Evolutionary conservation across 1,140 invertebrate species (phyloP).

Genomic region (Andrena cerasifolii): DNA sequence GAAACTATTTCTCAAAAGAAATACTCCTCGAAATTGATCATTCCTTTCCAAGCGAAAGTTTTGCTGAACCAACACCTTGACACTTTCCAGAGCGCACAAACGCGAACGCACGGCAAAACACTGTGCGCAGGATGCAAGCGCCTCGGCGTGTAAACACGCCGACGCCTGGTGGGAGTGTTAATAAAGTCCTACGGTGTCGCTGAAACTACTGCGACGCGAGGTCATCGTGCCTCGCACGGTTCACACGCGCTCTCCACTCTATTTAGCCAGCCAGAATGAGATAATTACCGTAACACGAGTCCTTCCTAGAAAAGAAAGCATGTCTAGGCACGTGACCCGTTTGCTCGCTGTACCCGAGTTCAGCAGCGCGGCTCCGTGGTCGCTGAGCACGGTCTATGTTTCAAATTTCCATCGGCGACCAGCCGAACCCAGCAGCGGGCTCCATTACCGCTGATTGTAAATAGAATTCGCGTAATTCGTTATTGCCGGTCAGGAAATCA

Average conservation of each 20-base stretch:
- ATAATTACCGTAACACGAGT: constrained; percentile 63
- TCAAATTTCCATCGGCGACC: neutral
- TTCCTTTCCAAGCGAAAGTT: too few relatives aligned
- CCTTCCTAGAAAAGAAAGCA: constrained; percentile 51
- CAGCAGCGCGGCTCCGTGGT: neutral
- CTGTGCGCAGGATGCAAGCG: too few relatives aligned
- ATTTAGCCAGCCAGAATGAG: constrained; percentile 56
- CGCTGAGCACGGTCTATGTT: neutral
- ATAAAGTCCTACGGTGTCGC: neutral
- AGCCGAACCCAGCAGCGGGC: neutral
- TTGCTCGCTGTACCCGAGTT: neutral
- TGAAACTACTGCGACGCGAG: constrained; percentile 2
- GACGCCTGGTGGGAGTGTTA: neutral
- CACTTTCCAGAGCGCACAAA: too few relatives aligned
- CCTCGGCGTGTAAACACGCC: too few relatives aligned
- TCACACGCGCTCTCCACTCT: constrained; percentile 55
- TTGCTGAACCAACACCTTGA: too few relatives aligned
- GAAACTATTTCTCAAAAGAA: too few relatives aligned
- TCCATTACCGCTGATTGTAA: neutral
- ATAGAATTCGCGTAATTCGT: constrained; percentile 53
- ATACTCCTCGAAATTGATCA: too few relatives aligned
- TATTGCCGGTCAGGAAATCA: constrained; percentile 28
- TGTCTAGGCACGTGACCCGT: constrained; percentile 9
- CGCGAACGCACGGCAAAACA: too few relatives aligned
- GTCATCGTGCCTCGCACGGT: constrained; percentile 31